These are phyloP conservation scores for Oegoconia quadripuncta DNA, from an alignment of 2,888 invertebrate species.

Conservation along the genomic window DNA sequence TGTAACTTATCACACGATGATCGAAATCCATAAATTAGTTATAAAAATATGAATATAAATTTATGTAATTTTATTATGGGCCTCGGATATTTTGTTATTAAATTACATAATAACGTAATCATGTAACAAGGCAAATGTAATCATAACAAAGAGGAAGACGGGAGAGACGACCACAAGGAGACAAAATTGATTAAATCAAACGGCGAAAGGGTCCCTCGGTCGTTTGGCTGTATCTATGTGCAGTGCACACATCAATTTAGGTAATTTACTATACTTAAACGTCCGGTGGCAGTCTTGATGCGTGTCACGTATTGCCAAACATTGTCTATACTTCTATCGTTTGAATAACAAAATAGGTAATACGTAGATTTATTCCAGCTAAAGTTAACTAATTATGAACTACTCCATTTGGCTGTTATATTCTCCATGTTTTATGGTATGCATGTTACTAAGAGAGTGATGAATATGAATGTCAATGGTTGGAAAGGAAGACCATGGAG, in stretches of 20 bases:
- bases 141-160: slow-evolving; percentile 2
- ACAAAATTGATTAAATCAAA: slow-evolving; percentile 65
- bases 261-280: slow-evolving; percentile 59
- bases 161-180: background rate
- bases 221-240: slow-evolving; percentile 61
- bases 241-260: slow-evolving; percentile 70
- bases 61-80: background rate
- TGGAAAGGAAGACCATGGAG: too few relatives aligned
- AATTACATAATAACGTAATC: background rate
- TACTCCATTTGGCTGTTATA: too few relatives aligned
- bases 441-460: too few relatives aligned
- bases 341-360: too few relatives aligned
- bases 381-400: too few relatives aligned
- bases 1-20: slow-evolving; percentile 13
- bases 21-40: slow-evolving; percentile 16
- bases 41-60: background rate
- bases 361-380: too few relatives aligned
- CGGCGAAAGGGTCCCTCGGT: slow-evolving; percentile 50
- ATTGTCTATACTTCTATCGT: too few relatives aligned
- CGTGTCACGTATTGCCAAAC: too few relatives aligned
- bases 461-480: too few relatives aligned
- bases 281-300: too few relatives aligned
- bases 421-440: too few relatives aligned
- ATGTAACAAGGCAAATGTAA: slow-evolving; percentile 4
- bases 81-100: background rate